Percentiles rank a stretch among this genome's conserved stretches.
These are phyloP conservation scores for Ostrea edulis DNA, from an alignment of 1,140 invertebrate genomes.

Conservation along the genomic window DNA sequence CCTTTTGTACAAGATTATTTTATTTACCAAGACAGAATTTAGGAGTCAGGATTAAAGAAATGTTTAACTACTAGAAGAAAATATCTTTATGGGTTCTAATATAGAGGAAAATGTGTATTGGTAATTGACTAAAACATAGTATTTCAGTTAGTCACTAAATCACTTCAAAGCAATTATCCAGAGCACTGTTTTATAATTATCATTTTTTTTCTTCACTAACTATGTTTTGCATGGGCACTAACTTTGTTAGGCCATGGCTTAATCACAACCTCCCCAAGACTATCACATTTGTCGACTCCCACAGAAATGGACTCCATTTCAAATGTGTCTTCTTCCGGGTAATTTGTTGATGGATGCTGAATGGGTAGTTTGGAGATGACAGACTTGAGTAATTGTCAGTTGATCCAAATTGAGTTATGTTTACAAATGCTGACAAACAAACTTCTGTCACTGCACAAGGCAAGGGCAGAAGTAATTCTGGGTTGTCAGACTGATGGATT, in stretches of 20 bases:
- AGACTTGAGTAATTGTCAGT: conserved; percentile 34
- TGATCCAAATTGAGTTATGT: conserved; percentile 37
- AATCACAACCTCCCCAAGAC: background rate
- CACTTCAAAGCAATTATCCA: background rate
- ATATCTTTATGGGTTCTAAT: background rate
- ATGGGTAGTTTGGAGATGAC: conserved; percentile 31
- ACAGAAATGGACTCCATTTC: background rate
- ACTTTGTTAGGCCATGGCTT: background rate
- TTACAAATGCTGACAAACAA: conserved; percentile 26
- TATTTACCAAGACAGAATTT: no score
- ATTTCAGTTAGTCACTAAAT: background rate
- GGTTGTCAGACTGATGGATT: conserved; percentile 35
- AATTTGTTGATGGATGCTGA: conserved; percentile 38
- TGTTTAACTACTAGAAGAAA: background rate
- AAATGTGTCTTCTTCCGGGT: background rate
- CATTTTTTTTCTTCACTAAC: background rate
- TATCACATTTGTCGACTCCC: background rate
- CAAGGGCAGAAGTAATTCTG: conserved; percentile 7
- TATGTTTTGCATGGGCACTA: background rate
- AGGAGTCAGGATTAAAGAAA: no score
- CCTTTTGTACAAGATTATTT: no score
- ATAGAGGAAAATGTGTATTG: background rate
- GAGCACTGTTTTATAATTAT: background rate
- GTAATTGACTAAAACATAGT: background rate
- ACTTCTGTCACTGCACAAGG: conserved; percentile 20